Evolutionary conservation across 2,888 invertebrate species (phyloP).

Genomic region (Lasiommata megera): DNA sequence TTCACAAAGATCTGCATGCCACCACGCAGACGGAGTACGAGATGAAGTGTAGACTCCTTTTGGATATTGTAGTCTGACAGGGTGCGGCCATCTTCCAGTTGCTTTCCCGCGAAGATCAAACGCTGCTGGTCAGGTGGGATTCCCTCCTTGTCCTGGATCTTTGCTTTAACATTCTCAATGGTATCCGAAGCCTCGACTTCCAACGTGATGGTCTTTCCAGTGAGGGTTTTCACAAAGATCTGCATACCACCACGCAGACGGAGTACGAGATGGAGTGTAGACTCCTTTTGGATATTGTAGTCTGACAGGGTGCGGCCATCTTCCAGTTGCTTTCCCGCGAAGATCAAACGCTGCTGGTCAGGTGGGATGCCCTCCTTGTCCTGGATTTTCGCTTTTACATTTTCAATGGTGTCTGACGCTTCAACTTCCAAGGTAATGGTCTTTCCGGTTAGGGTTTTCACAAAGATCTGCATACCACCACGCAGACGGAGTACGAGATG

Average conservation of each 20-base stretch:
- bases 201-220: slow-evolving; percentile 48
- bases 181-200: slow-evolving; percentile 45
- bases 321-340: slow-evolving; percentile 51
- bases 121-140: slow-evolving; percentile 45
- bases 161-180: slow-evolving; percentile 43
- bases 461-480: slow-evolving; percentile 50
- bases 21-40: slow-evolving; percentile 40
- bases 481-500: slow-evolving; percentile 59
- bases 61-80: slow-evolving; percentile 43
- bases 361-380: slow-evolving; percentile 55
- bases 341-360: slow-evolving; percentile 52
- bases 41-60: slow-evolving; percentile 42
- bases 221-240: slow-evolving; percentile 44
- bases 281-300: slow-evolving; percentile 49
- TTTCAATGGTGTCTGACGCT: slow-evolving; percentile 50
- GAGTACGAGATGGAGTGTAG: slow-evolving; percentile 41
- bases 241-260: slow-evolving; percentile 44
- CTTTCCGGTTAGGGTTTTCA: slow-evolving; percentile 51
- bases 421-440: slow-evolving; percentile 51
- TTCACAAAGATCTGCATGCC: slow-evolving; percentile 94
- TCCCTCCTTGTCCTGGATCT: slow-evolving; percentile 40
- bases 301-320: slow-evolving; percentile 52
- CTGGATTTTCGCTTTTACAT: slow-evolving; percentile 53
- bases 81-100: slow-evolving; percentile 42
- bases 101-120: slow-evolving; percentile 43